Percentiles rank a stretch among this genome's conserved stretches.
Evolutionary conservation across 37 sponge, comb jelly and placozoan genomes (phyloP).

Genomic region (Spongilla lacustris): DNA sequence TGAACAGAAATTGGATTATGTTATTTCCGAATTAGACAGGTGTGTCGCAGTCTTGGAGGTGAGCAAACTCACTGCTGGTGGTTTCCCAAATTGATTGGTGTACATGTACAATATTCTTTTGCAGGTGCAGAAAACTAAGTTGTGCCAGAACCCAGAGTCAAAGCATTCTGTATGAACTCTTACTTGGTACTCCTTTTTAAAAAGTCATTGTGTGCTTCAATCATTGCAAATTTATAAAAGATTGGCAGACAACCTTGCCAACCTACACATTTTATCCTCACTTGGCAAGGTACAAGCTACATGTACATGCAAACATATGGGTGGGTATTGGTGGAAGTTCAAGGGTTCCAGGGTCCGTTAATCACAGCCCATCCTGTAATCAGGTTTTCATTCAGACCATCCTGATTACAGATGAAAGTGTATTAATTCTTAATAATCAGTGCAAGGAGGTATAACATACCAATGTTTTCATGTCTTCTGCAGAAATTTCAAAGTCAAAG

Average conservation of each 20-base stretch:
- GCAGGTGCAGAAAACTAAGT: background rate
- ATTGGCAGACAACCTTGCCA: background rate
- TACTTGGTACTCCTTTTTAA: too few relatives aligned
- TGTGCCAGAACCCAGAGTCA: background rate
- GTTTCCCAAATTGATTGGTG: background rate
- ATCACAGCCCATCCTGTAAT: slow-evolving; percentile 63
- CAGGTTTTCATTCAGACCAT: slow-evolving; percentile 43
- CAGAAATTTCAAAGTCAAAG: slow-evolving; percentile 84
- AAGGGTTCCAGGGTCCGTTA: slow-evolving; percentile 42
- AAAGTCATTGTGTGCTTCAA: background rate
- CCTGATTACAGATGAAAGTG: slow-evolving; percentile 11
- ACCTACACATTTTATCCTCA: background rate
- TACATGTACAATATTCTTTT: too few relatives aligned
- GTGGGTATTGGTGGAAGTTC: background rate
- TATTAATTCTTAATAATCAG: background rate
- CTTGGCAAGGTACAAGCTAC: background rate
- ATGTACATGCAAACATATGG: background rate
- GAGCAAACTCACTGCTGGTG: background rate
- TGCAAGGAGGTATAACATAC: slow-evolving; percentile 13
- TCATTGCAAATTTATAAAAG: background rate
- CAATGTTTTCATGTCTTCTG: slow-evolving; percentile 76
- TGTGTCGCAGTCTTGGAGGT: slow-evolving; percentile 26
- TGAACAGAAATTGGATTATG: slow-evolving; percentile 20
- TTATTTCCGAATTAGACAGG: slow-evolving; percentile 25
- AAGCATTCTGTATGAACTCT: slow-evolving; percentile 1